Conservation (phyloP, 2,888 invertebrate species). For the Siphlonurus alternatus region DNA sequence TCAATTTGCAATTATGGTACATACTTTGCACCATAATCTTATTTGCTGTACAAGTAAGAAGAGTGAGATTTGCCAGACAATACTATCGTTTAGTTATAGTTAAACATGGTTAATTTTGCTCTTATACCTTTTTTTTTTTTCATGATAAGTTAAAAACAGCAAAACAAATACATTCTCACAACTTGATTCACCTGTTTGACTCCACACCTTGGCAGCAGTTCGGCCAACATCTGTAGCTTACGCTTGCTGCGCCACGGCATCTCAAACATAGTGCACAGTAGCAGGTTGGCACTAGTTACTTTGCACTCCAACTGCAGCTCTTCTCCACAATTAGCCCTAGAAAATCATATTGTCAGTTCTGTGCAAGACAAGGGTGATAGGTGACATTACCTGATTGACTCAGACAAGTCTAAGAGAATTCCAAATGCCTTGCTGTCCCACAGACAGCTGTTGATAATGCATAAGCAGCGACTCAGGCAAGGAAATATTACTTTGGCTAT, state of each 20-base stretch:
- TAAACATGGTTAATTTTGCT: too few relatives aligned
- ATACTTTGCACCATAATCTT: too few relatives aligned
- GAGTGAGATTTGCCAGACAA: too few relatives aligned
- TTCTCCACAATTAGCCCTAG: not conserved
- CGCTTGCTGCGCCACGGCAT: slow-evolving; percentile 39
- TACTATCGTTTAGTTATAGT: too few relatives aligned
- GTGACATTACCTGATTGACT: not conserved
- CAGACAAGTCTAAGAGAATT: not conserved
- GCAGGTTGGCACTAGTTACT: not conserved
- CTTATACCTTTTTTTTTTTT: too few relatives aligned
- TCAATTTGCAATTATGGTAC: too few relatives aligned
- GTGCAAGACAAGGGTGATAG: not conserved
- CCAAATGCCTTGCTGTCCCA: not conserved
- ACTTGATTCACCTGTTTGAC: slow-evolving; percentile 16
- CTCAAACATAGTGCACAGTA: not conserved
- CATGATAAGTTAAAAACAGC: too few relatives aligned
- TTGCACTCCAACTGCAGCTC: not conserved
- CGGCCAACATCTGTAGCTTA: slow-evolving; percentile 38
- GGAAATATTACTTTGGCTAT: not conserved
- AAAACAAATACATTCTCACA: too few relatives aligned
- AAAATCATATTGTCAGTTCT: too few relatives aligned
- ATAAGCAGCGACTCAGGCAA: not conserved
- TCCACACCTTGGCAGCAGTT: slow-evolving; percentile 23
- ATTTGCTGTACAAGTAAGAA: too few relatives aligned
- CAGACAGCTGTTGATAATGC: not conserved